Evolutionary conservation across 2,888 invertebrate genomes (phyloP), one percentile per base, ranked within the genome.

Genomic region (Chalcosyrphus nemorum): DNA sequence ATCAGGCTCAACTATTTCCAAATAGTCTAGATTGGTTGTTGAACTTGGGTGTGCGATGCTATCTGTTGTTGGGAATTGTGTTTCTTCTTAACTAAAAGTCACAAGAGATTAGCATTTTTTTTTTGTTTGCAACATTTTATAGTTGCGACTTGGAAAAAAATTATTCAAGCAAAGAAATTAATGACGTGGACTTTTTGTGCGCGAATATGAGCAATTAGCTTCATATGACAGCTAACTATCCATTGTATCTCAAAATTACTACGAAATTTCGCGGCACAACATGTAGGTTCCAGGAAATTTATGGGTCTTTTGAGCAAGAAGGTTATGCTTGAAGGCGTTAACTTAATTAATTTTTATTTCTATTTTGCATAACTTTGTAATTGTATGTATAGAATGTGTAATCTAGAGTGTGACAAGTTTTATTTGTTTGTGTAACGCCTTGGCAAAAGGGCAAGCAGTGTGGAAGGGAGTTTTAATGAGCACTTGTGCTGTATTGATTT

Each of bases 321-420:
- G 43, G 43, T 43, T 43, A 43, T 17, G 15, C 9, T 15, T 15
- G 29, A 4, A 5, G 11, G 61, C 29, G 45, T 29, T 61, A 27
- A 43, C 43, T 17, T 13, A 61, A 61, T 43, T 61, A 61, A 61
- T 21, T 15, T 59, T 59, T 41, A n/a, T n/a, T n/a, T n/a, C n/a
- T n/a, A n/a, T n/a, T 41, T 15, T 59, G 43, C 43, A 43, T 43
- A 59, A 43, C 43, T 27, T 43, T 21, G 11, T 43, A 17, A 38
- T 43, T 13, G 59, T 29, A 15, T 6, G 15, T 17, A 27, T 5
- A 17, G 4, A 15, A 43, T 13, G 13, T n/a, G n/a, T n/a, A n/a
- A n/a, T 41, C 11, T 43, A 17, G 38, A 38, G 13, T 0, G 38
- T 38, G 13, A 17, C 24, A 24, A 6, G 17, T 47, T 47, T 7